Base-by-base conservation (phyloP, 2,113 vertebrate genomes). In the Oryzias curvinotus region DNA sequence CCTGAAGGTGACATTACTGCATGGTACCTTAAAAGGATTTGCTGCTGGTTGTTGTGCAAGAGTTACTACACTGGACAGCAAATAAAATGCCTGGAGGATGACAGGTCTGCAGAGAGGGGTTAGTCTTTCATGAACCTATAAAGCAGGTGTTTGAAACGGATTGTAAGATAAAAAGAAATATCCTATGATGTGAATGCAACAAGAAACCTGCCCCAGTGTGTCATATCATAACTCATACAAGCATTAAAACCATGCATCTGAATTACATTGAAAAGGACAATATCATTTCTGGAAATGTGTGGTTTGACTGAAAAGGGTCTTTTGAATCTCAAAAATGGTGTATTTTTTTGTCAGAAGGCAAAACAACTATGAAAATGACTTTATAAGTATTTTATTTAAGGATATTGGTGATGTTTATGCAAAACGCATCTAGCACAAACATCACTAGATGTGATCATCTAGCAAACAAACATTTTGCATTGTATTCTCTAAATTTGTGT, bases 11-110 rank as follows among this genome's bases (percentile, higher is more conserved):
- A 53, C n/a, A 30, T 46, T 28, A 62, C 48, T 59, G 62, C 51
- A 65, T 8, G 30, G 16, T n/a, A 10, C 26, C 28, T 53, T 36
- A 30, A 48, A 48, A 48, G 16, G 23, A 14, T 68, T 65, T 64
- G n/a, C 50, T 41, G 43, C 43, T 48, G 47, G n/a, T 25, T 68
- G 36, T 72, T 58, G 52, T 8, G 7, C 52, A 45, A 52, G 36
- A 49, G 15, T 51, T 53, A 8, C 17, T 28, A 63, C 50, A 71
- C 52, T 17, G 5, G n/a, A 58, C 45, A 57, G 47, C 51, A 42
- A 52, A 57, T 68, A 62, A 57, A 73, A 42, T 16, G 0, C 14
- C 30, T n/a, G 21, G 16, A 44, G 51, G 19, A 60, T 54, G 26
- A 73, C 14, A 57, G 52, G 26, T n/a, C 42, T 55, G 1, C 46